A percentile compares a stretch with the other conserved stretches of the same genome.
phyloP scores from a whole-genome alignment of 1,140 invertebrate genomes.

The Lepidurus arcticus region DNA sequence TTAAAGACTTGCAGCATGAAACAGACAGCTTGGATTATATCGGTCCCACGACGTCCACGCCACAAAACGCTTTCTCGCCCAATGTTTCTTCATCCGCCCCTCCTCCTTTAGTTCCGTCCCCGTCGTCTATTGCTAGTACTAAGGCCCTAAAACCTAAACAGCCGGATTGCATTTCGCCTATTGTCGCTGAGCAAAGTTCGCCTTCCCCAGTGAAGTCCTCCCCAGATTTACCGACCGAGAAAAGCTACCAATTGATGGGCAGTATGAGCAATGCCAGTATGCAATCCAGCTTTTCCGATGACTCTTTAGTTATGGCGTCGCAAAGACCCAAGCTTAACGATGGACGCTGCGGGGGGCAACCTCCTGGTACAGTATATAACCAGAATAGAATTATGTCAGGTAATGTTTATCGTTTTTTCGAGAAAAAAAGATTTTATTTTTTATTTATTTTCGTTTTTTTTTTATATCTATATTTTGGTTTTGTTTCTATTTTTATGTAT shows the following conservation, averaged over 20 bases:
- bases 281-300: not conserved
- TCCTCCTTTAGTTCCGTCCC: not conserved
- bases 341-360: not conserved
- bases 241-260: not conserved
- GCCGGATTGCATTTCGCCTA: not conserved
- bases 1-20: not conserved
- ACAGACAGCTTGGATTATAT: constrained; percentile 6
- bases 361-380: not conserved
- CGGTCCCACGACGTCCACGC: not conserved
- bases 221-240: not conserved
- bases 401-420: not conserved
- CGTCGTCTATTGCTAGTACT: not conserved
- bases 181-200: not conserved
- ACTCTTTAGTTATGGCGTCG: not conserved
- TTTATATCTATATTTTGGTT: too few relatives aligned
- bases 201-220: not conserved
- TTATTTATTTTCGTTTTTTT: not conserved
- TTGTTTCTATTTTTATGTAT: too few relatives aligned
- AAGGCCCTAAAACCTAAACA: not conserved
- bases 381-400: constrained; percentile 1
- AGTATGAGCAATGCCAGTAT: not conserved
- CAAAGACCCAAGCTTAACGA: not conserved
- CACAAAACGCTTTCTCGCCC: not conserved
- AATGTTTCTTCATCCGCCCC: not conserved
- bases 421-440: not conserved